A percentile compares a stretch with the other conserved stretches of the same genome.
Conservation (phyloP, 1,140 invertebrate species). For the Philaenus spumarius region DNA sequence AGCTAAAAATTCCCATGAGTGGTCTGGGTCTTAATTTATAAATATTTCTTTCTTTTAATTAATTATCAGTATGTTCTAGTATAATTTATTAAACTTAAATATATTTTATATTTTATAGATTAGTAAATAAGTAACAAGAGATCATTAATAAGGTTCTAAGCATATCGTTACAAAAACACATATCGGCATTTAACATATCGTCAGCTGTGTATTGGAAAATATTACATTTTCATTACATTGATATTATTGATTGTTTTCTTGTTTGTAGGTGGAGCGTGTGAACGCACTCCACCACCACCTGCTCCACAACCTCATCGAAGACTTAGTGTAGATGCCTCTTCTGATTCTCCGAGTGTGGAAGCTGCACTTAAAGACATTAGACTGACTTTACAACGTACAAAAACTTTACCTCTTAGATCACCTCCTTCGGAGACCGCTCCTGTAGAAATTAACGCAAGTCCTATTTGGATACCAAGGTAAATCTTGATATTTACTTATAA, state of each 20-base stretch:
- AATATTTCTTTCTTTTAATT: too few species aligned
- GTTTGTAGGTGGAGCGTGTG: constrained; percentile 17
- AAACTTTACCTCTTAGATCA: constrained; percentile 52
- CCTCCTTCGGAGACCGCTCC: constrained; percentile 41
- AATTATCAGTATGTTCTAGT: too few species aligned
- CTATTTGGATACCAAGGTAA: constrained; percentile 54
- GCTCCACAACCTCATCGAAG: constrained; percentile 54
- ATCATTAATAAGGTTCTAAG: too few species aligned
- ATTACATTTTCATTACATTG: too few species aligned
- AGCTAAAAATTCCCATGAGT: too few species aligned
- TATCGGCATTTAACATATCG: too few species aligned
- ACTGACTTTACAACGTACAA: constrained; percentile 68
- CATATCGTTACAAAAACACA: too few species aligned
- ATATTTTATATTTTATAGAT: too few species aligned
- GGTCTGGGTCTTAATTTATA: too few species aligned
- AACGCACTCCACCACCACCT: constrained; percentile 54
- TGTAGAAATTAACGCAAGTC: constrained; percentile 47
- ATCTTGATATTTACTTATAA: not conserved
- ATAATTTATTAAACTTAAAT: too few species aligned
- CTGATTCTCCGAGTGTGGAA: constrained; percentile 49
- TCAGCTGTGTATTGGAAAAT: too few species aligned
- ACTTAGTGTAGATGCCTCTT: constrained; percentile 26
- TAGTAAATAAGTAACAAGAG: too few species aligned
- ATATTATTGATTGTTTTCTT: not conserved
- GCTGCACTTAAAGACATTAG: constrained; percentile 76